Base-by-base conservation (phyloP, 2,888 invertebrate genomes). In the Cremastobaeus sp. region DNA sequence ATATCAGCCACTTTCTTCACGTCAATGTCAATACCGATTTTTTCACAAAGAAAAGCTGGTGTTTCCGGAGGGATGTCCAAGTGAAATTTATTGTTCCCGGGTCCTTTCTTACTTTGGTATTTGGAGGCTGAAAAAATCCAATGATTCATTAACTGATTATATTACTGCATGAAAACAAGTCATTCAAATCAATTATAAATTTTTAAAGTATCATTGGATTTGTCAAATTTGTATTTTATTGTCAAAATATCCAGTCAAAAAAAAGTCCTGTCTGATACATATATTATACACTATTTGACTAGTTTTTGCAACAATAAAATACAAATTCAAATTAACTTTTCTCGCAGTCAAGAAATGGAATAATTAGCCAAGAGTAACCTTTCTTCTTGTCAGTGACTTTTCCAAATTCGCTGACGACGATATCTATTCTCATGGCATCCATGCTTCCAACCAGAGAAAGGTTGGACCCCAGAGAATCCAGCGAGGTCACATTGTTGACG, bases 31-130 rank as follows among this genome's bases (percentile, higher is more conserved):
- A 97, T 91, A 2, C 94, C 93, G 48, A 98, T 95, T 84, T 94
- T 94, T 88, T 97, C 96, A 87, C 97, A 98, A 1, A 96, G 90
- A 89, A 98, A 97, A 1, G 97, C 95, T 0, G 97, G 96, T 0
- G 94, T 93, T 84, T 95, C 95, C 47, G 93, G 90, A 70, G 91
- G 90, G 73, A 92, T 90, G 81, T 92, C 92, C 12, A 90, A 84
- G 77, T 88, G 88, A 76, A 90, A 90, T 78, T 89, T 89, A 5
- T 79, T 78, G 18, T 88, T 89, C 2, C 74, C 72, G 0, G 75
- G 71, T 6, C 82, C 82, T 68, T 86, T 86, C 60, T 84, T 84
- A 1, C 75, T 55, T 78, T 85, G 79, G 81, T 87, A 77, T 59
- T 87, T 87, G 15, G 73, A 86, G n/a, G 86, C 89, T 89, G 79